Evolutionary conservation across 2,888 invertebrate genomes (phyloP).

Genomic region (Calephelis perditalis): DNA sequence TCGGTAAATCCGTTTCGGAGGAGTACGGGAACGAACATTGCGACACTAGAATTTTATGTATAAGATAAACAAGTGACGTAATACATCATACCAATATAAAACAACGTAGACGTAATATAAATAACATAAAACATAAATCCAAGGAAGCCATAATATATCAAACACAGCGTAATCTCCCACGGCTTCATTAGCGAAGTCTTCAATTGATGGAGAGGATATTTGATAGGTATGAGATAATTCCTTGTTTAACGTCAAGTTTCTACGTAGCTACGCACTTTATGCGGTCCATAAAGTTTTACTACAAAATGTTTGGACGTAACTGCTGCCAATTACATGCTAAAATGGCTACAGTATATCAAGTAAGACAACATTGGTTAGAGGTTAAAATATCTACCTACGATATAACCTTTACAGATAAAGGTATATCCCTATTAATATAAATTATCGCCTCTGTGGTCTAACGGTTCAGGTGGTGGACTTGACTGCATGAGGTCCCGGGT

Average conservation of each 20-base stretch:
- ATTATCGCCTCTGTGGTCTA: too few relatives aligned
- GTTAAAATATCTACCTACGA: not conserved
- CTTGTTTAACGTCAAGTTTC: conserved; percentile 28
- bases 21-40: too few relatives aligned
- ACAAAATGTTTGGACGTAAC: conserved; percentile 19
- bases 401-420: not conserved
- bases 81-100: too few relatives aligned
- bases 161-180: conserved; percentile 20
- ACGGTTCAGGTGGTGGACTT: too few relatives aligned
- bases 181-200: conserved; percentile 27
- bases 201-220: conserved; percentile 29
- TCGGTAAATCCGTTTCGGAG: too few relatives aligned
- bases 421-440: too few relatives aligned
- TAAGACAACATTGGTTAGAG: not conserved
- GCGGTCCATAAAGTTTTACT: conserved; percentile 17
- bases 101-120: too few relatives aligned
- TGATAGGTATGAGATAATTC: conserved; percentile 27
- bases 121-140: too few relatives aligned
- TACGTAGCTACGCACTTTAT: conserved; percentile 23
- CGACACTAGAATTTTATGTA: too few relatives aligned
- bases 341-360: not conserved
- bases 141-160: conserved; percentile 15
- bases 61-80: too few relatives aligned
- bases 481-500: too few relatives aligned
- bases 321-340: conserved; percentile 18